phyloP scores from a whole-genome alignment of 2,113 vertebrate genomes.

The Litocranius walleri region DNA sequence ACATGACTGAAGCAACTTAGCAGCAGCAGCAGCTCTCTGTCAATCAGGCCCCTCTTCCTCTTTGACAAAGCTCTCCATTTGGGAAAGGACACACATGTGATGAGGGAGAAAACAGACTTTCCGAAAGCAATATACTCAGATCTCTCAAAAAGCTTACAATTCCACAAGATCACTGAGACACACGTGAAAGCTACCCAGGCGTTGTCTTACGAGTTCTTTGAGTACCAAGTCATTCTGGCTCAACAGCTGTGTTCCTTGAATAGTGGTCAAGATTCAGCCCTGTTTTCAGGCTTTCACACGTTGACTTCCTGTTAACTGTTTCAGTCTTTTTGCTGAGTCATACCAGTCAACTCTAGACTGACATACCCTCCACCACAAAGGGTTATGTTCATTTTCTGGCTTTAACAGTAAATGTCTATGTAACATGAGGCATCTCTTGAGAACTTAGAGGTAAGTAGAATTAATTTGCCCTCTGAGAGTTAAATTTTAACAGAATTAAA shows the following conservation, averaged over 20 bases:
- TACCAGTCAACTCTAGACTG: not conserved
- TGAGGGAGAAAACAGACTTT: not conserved
- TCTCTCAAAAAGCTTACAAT: not conserved
- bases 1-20: no score
- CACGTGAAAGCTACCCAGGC: not conserved
- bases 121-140: not conserved
- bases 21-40: not conserved
- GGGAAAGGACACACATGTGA: not conserved
- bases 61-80: not conserved
- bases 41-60: not conserved
- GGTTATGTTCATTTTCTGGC: not conserved
- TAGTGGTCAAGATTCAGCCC: not conserved
- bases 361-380: not conserved
- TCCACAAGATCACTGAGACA: not conserved
- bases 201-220: not conserved
- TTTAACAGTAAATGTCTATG: not conserved
- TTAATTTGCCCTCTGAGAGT: not conserved
- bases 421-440: not conserved
- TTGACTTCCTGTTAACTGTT: constrained; percentile 21
- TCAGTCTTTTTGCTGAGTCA: not conserved
- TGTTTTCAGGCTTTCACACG: not conserved
- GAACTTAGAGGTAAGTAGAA: not conserved
- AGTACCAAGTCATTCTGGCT: not conserved
- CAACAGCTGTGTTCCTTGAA: not conserved
- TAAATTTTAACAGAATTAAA: not conserved